Base-by-base conservation (phyloP, 1,140 invertebrate genomes). In the Drosophila lacertosa region DNA sequence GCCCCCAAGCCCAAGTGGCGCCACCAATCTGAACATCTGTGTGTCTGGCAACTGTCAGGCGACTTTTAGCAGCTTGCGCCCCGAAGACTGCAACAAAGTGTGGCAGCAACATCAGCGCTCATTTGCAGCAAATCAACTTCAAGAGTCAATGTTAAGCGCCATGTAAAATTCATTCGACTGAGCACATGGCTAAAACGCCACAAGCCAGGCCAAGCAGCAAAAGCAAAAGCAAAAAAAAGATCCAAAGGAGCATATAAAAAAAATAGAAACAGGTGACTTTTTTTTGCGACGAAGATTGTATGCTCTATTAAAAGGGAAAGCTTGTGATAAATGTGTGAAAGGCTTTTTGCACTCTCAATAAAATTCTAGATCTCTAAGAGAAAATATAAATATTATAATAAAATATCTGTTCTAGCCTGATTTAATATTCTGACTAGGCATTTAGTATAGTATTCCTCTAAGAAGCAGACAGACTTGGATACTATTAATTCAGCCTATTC, bases 131-230 rank as follows among this genome's bases (percentile, higher is more conserved):
- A 88, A 82, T 86, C 77, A 88, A 84, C 77, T 57, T 40, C 62
- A 53, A 62, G 47, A 37, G 69, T 58, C 65, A 63, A 77, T 81
- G 68, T 71, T 82, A 75, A 75, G 70, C 29, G 74, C 59, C 74
- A 77, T 86, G 78, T 69, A 69, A 78, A 82, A 86, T 86, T 81
- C 70, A 86, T 88, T 77, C 48, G 69, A 71, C 77, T 84, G 65
- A 77, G 48, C 74, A 72, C 40, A 67, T 67, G 55, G 44, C 51
- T 32, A 18, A 24, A 54, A 24, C 29, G 50, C 37, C 63, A 47
- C n/a, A 18, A 37, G 64, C 15, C 47, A 60, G 47, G 13, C 33
- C n/a, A 24, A 40, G 26, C 45, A 35, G 18, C 7, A 29, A 7
- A 35, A 24, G 11, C 10, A 16, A 13, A 20, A 15, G 26, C 22